phyloP scores from a whole-genome alignment of 2,888 invertebrate genomes.

The Hyposoter didymator region DNA sequence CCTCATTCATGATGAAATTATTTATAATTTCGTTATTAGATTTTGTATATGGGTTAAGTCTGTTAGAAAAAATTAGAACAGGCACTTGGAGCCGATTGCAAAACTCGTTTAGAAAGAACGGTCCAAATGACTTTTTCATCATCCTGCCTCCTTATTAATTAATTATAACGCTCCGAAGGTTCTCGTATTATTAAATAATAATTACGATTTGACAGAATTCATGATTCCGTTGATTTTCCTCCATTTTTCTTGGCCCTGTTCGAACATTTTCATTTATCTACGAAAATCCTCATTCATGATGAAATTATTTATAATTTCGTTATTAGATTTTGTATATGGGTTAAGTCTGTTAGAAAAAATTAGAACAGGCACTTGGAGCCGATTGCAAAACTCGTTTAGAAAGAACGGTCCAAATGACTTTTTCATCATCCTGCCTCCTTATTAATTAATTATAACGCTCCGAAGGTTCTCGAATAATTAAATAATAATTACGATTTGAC shows the following conservation, averaged over 20 bases:
- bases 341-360: background rate
- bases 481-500: background rate
- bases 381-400: background rate
- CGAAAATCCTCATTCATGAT: too few species aligned
- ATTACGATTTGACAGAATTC: background rate
- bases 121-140: background rate
- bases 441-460: background rate
- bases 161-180: background rate
- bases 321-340: conserved; percentile 3
- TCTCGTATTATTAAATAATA: background rate
- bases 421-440: background rate
- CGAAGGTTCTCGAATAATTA: background rate
- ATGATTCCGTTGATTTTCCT: background rate
- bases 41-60: background rate
- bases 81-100: background rate
- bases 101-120: background rate
- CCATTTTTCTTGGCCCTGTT: background rate
- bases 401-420: background rate
- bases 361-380: background rate
- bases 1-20: too few species aligned
- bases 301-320: too few species aligned
- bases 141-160: background rate
- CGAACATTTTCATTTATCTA: background rate
- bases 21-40: too few species aligned
- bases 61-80: conserved; percentile 11